Percentiles rank a stretch among this genome's conserved stretches.
Conservation (phyloP, 2,113 vertebrate species). For the Rhagologus leucostigma region DNA sequence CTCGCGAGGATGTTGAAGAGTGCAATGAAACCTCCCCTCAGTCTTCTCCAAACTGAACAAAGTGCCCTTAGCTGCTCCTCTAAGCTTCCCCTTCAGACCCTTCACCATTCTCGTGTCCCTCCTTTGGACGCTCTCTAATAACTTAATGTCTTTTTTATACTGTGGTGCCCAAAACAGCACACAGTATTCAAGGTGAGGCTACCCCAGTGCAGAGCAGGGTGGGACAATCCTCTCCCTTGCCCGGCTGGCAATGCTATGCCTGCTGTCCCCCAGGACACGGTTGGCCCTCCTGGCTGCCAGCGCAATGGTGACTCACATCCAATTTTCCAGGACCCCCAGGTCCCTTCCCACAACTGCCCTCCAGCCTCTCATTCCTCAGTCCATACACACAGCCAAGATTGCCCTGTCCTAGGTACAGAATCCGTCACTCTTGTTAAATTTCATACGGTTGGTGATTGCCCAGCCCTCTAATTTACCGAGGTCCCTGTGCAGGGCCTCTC, state of each 20-base stretch:
- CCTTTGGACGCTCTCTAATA: too few relatives aligned
- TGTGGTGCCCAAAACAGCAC: neutral
- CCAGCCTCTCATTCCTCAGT: neutral
- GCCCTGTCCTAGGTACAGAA: neutral
- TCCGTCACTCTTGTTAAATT: neutral
- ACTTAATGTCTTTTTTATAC: neutral
- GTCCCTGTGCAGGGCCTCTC: neutral
- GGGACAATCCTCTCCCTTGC: neutral
- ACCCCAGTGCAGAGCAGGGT: neutral
- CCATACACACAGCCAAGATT: neutral
- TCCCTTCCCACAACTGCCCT: neutral
- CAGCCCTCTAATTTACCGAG: neutral
- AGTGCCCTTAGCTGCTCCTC: neutral
- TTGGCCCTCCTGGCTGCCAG: neutral
- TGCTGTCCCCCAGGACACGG: neutral
- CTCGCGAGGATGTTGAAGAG: neutral
- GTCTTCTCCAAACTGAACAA: neutral
- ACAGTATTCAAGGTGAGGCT: neutral
- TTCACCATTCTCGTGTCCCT: neutral
- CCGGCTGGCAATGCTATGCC: neutral
- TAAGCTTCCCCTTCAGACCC: neutral
- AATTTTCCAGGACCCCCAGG: neutral
- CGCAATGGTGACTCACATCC: neutral
- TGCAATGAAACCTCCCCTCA: neutral
- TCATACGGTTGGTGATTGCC: neutral